phyloP scores from a whole-genome alignment of 1,140 invertebrate species.

The Drosophila trapezifrons region DNA sequence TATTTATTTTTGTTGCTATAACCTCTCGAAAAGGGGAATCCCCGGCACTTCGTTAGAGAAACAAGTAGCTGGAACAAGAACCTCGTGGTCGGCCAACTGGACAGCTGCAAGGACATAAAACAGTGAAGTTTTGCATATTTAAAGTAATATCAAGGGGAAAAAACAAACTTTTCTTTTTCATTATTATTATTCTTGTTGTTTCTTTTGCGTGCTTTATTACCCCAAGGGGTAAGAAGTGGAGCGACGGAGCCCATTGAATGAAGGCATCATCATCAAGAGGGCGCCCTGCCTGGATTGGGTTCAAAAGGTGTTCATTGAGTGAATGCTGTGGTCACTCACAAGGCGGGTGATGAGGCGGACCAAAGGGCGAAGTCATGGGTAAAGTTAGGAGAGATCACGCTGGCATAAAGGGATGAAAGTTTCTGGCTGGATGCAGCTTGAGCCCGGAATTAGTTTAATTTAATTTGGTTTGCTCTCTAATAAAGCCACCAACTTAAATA shows the following conservation, averaged over 20 bases:
- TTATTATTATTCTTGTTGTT: constrained; percentile 46
- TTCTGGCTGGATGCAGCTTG: background rate
- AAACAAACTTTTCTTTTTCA: constrained; percentile 55
- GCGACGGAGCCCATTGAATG: constrained; percentile 26
- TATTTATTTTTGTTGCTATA: constrained; percentile 19
- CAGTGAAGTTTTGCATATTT: constrained; percentile 68
- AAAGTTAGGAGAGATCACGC: background rate
- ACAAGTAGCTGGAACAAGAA: constrained; percentile 36
- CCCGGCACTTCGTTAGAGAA: constrained; percentile 48
- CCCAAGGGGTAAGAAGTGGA: constrained; percentile 16
- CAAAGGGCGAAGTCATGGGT: background rate
- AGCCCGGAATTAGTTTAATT: constrained; percentile 2
- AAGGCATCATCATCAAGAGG: constrained; percentile 11
- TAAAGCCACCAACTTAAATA: background rate
- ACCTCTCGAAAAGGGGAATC: constrained; percentile 38
- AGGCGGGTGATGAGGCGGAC: background rate
- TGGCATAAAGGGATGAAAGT: background rate
- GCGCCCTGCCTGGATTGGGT: constrained; percentile 17
- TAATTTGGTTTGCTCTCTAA: constrained; percentile 10
- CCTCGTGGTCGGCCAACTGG: constrained; percentile 38
- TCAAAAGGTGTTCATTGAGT: constrained; percentile 53
- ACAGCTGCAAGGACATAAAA: constrained; percentile 61
- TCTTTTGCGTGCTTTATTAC: constrained; percentile 40
- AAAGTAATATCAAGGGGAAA: constrained; percentile 58
- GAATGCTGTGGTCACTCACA: constrained; percentile 30